Evolutionary conservation across 1,140 invertebrate species (phyloP), one percentile per base, ranked within the genome.

Genomic region (Meloidogyne exigua): DNA sequence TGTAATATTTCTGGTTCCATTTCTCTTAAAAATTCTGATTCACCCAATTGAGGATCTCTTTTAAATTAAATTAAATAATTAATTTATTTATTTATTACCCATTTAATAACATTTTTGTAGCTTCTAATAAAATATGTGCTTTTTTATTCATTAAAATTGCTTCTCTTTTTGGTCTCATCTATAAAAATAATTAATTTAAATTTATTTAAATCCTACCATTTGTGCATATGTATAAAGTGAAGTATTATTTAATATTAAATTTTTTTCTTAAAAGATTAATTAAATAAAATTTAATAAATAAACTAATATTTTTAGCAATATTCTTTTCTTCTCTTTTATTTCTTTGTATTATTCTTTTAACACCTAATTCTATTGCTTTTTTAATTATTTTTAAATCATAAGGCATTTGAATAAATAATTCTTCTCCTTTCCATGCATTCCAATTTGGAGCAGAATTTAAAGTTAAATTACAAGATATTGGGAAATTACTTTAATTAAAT

Each of bases 121-220:
- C 84, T 71, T 87, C 85, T 9, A 87, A 72, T 28, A 87, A 77
- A 65, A 87, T 70, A 39, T 79, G 77, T 10, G 84, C 78, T 39
- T 81, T 80, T 72, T 79, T 79, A 26, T 78, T 73, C 0, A 87
- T 75, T 44, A 81, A 71, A 23, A 80, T 76, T 3, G 85, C 82
- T 76, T 87, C 83, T 13, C 67, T 75, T 65, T 86, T 87, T 32
- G 85, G 75, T 69, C 85, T 76, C 85, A 87, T 87, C 86, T 57
- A 7, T 15, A 44, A 44, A 57, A 57, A 57, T n/a, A n/a, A 57
- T n/a, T 57, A n/a, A 57, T 57, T n/a, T 57, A 7, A 7, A n/a
- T 57, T 57, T 5, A 9, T 57, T 57, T 57, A 57, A 49, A 49
- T 18, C n/a, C 7, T 15, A 57, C 49, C 49, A 87, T 86, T 74